These are phyloP conservation scores for Cyrtonyx montezumae DNA, from an alignment of 2,113 vertebrate genomes.

Conservation along the genomic window DNA sequence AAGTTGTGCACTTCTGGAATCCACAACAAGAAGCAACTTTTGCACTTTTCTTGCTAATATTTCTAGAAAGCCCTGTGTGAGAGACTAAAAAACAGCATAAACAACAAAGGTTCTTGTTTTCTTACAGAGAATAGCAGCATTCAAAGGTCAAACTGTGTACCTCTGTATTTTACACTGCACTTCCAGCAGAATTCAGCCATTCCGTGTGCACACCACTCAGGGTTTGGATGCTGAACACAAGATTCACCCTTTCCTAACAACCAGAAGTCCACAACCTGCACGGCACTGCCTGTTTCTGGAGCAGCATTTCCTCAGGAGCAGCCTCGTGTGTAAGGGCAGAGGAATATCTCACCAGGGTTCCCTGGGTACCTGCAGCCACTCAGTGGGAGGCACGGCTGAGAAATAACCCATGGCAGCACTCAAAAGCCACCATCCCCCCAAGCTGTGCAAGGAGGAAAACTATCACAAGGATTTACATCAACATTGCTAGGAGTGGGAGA, in stretches of 20 bases:
- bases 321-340: rapidly evolving
- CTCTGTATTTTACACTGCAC: not conserved
- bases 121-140: not conserved
- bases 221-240: not conserved
- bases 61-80: not conserved
- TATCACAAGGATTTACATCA: not conserved
- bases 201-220: not conserved
- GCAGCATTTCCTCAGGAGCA: not conserved
- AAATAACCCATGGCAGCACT: not conserved
- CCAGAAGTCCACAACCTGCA: not conserved
- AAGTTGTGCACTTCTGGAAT: rapidly evolving
- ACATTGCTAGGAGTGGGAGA: not conserved
- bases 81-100: not conserved
- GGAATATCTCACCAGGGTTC: not conserved
- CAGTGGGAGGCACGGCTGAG: not conserved
- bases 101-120: not conserved
- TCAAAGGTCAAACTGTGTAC: not conserved
- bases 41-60: not conserved
- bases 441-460: not conserved
- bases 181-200: not conserved
- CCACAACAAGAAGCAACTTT: not conserved
- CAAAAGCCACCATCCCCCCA: not conserved
- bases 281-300: not conserved
- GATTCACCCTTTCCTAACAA: not conserved
- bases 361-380: not conserved